Percentiles rank a stretch among this genome's conserved stretches.
phyloP scores from a whole-genome alignment of 2,113 vertebrate species.

The Scatophagus argus region DNA sequence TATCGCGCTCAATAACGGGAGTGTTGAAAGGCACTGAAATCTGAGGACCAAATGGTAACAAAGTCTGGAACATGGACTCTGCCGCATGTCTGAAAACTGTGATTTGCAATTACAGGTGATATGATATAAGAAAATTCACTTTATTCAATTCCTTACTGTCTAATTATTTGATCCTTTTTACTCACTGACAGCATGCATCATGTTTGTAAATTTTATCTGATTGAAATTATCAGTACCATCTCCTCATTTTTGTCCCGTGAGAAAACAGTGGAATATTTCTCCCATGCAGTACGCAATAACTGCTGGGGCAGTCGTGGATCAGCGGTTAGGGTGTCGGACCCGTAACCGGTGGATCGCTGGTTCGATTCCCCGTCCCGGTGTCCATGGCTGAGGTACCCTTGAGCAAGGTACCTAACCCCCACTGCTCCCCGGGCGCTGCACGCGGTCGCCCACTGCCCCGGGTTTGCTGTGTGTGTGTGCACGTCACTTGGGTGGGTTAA shows the following conservation, averaged over 20 bases:
- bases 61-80: not conserved
- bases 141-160: not conserved
- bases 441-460: too few species aligned
- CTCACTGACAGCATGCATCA: not conserved
- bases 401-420: too few species aligned
- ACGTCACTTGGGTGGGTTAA: too few species aligned
- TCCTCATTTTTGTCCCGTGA: not conserved
- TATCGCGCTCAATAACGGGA: not conserved
- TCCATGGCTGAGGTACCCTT: too few species aligned
- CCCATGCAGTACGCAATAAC: not conserved
- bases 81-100: not conserved
- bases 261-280: slow-evolving; percentile 7
- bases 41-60: not conserved
- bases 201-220: slow-evolving; percentile 4
- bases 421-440: too few species aligned
- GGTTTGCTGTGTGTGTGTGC: too few species aligned
- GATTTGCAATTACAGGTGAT: too few species aligned
- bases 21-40: not conserved
- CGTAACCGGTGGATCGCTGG: too few species aligned
- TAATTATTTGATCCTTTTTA: too few species aligned
- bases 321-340: too few species aligned
- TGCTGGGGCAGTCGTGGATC: too few species aligned
- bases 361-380: too few species aligned
- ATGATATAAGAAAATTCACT: not conserved
- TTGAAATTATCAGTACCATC: not conserved